Evolutionary conservation across 2,797 vertebrate species (phyloP).

Genomic region (Varecia variegata): DNA sequence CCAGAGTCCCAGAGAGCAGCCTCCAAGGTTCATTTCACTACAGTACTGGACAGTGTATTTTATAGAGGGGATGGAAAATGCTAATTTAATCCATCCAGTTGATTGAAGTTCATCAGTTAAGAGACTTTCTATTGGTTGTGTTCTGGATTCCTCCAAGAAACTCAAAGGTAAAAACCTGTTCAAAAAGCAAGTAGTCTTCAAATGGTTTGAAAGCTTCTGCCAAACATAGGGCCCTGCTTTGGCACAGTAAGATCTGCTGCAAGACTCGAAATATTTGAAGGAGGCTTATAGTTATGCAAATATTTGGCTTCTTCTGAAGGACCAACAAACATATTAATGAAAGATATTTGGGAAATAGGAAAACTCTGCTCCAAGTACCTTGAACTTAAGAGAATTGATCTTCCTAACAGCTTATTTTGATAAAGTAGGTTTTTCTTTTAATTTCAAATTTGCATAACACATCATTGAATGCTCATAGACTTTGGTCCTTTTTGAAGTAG

Average conservation of each 20-base stretch:
- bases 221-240: neutral
- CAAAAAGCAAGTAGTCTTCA: neutral
- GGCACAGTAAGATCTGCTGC: neutral
- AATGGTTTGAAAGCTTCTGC: neutral
- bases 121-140: neutral
- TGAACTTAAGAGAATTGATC: neutral
- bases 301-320: slow-evolving; percentile 8
- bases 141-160: neutral
- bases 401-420: slow-evolving; percentile 21
- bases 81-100: neutral
- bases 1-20: neutral
- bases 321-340: neutral
- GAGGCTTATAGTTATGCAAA: neutral
- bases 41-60: neutral
- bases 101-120: neutral
- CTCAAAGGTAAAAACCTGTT: neutral
- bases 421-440: neutral
- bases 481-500: neutral
- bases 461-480: neutral
- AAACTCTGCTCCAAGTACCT: slow-evolving; percentile 21
- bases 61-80: neutral
- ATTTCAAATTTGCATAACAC: neutral
- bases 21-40: neutral
- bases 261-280: neutral
- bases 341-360: neutral